Evolutionary conservation across 2,113 vertebrate species (phyloP).

Genomic region (Urocynchramus pylzowi): DNA sequence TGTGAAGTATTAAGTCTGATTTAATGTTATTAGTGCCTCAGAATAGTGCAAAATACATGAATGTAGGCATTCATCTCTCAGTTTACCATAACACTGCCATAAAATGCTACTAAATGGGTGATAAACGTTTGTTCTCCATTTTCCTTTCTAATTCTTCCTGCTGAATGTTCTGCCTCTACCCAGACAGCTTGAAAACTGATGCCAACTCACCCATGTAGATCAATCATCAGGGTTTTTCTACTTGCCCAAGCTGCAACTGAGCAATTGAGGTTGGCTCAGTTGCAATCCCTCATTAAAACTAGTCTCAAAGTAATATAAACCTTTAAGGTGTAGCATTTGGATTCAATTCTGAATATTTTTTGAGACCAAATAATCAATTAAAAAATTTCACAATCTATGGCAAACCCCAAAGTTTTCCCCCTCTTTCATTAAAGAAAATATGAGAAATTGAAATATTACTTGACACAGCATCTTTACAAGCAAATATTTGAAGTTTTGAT

Average conservation of each 20-base stretch:
- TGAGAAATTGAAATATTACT: slow-evolving; percentile 42
- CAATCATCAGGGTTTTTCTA: slow-evolving; percentile 65
- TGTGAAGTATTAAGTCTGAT: slow-evolving; percentile 76
- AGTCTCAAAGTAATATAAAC: slow-evolving; percentile 68
- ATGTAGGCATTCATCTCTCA: slow-evolving; percentile 73
- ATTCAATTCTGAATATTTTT: slow-evolving; percentile 58
- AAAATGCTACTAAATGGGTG: slow-evolving; percentile 72
- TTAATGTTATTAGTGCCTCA: slow-evolving; percentile 76
- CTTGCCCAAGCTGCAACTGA: slow-evolving; percentile 65
- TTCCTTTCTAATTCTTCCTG: slow-evolving; percentile 69
- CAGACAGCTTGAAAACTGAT: slow-evolving; percentile 51
- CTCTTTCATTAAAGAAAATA: slow-evolving; percentile 24
- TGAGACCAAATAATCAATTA: slow-evolving; percentile 34
- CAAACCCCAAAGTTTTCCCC: neutral
- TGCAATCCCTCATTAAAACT: slow-evolving; percentile 72
- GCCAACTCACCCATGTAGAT: slow-evolving; percentile 65
- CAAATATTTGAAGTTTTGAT: neutral
- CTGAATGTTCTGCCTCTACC: slow-evolving; percentile 65
- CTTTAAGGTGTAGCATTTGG: slow-evolving; percentile 62
- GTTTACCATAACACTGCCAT: slow-evolving; percentile 72
- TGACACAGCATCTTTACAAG: slow-evolving; percentile 31
- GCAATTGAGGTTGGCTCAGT: slow-evolving; percentile 64
- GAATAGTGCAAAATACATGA: slow-evolving; percentile 72
- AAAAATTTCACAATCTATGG: neutral
- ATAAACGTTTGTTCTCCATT: slow-evolving; percentile 74